Conservation (phyloP, 2,888 invertebrate genomes). For the Anoplius nigerrimus region DNA sequence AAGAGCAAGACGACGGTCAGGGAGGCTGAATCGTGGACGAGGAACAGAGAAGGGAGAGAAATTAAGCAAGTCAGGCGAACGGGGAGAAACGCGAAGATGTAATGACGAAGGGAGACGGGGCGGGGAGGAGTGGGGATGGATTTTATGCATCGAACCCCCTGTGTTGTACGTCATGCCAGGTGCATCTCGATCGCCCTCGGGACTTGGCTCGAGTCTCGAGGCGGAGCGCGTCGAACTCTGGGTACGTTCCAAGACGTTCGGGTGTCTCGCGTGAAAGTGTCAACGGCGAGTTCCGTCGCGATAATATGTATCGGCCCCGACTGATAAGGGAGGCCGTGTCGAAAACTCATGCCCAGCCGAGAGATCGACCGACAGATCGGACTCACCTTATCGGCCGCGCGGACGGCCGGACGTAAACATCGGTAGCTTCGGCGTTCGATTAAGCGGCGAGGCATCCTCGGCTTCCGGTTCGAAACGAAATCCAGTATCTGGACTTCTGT, state of each 20-base stretch:
- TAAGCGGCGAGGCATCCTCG: too few species aligned
- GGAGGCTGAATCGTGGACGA: too few species aligned
- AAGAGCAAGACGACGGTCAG: too few species aligned
- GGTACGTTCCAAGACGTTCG: constrained; percentile 28
- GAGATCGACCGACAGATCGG: too few species aligned
- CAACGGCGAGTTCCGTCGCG: neutral
- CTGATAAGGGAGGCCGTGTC: constrained; percentile 3
- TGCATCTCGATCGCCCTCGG: constrained; percentile 43
- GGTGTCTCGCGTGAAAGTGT: too few species aligned
- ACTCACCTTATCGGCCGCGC: constrained; percentile 8
- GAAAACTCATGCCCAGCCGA: neutral
- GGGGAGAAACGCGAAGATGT: too few species aligned
- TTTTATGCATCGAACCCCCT: constrained; percentile 49
- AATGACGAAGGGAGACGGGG: neutral
- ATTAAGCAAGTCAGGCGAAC: too few species aligned
- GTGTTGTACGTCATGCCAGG: constrained; percentile 53
- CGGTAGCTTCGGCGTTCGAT: constrained; percentile 1
- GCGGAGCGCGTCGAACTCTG: constrained; percentile 46
- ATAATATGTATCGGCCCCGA: constrained; percentile 2
- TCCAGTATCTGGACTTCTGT: too few species aligned
- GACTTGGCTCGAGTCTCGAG: too few species aligned
- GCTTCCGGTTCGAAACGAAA: too few species aligned
- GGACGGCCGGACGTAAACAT: constrained; percentile 14
- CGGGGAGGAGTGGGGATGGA: constrained; percentile 45
- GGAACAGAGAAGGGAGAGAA: too few species aligned